Evolutionary conservation across 2,888 invertebrate species (phyloP).

Genomic region (Hirtodrosophila histrioides): DNA sequence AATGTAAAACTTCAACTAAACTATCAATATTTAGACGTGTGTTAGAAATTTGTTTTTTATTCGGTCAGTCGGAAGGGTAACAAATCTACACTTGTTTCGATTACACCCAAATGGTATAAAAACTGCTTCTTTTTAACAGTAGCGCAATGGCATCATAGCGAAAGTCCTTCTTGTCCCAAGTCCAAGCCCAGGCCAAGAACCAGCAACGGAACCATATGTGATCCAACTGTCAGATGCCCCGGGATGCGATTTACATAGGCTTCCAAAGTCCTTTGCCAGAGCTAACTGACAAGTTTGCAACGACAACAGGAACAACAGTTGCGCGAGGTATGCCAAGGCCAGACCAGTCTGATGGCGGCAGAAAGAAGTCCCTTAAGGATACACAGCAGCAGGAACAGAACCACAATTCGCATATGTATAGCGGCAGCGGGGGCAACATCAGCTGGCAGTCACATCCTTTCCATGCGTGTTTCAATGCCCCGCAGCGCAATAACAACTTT

Average conservation of each 20-base stretch:
- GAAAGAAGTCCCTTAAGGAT: slow-evolving; percentile 60
- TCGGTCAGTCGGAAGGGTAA: slow-evolving; percentile 13
- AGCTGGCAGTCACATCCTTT: slow-evolving; percentile 42
- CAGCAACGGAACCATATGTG: slow-evolving; percentile 72
- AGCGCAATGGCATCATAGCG: slow-evolving; percentile 68
- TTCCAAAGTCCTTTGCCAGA: slow-evolving; percentile 82
- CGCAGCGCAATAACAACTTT: slow-evolving; percentile 39
- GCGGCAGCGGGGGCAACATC: slow-evolving; percentile 33
- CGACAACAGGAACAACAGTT: background rate
- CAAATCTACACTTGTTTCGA: slow-evolving; percentile 1
- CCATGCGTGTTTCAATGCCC: slow-evolving; percentile 50
- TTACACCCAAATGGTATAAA: slow-evolving; percentile 56
- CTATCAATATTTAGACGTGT: slow-evolving; percentile 52
- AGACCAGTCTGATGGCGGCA: slow-evolving; percentile 8
- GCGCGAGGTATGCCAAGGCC: background rate
- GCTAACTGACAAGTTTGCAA: slow-evolving; percentile 10
- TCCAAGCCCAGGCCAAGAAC: slow-evolving; percentile 14
- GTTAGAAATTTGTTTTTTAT: slow-evolving; percentile 23
- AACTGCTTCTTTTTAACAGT: slow-evolving; percentile 66
- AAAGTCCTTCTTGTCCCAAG: slow-evolving; percentile 55
- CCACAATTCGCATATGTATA: slow-evolving; percentile 32
- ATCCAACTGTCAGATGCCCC: slow-evolving; percentile 83
- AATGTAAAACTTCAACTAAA: slow-evolving; percentile 41
- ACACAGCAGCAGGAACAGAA: slow-evolving; percentile 36
- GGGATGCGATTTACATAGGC: slow-evolving; percentile 84